Evolutionary conservation across 2,113 vertebrate genomes (phyloP), one percentile per base, ranked within the genome.

Genomic region (Morone chrysops): DNA sequence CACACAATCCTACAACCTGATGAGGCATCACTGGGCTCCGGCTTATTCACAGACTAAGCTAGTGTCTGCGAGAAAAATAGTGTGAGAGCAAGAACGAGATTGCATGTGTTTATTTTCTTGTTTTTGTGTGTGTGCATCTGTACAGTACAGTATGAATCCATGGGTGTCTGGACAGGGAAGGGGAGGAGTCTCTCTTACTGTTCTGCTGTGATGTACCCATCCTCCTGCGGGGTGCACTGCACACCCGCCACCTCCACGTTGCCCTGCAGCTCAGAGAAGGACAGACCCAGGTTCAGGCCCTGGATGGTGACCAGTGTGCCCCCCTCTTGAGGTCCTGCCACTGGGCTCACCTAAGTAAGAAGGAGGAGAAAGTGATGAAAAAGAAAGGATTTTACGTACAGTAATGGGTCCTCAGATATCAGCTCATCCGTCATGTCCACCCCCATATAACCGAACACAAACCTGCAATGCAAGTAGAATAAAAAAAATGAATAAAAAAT

Each of bases 251-350:
- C 97, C 91, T 97, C 95, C 90, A 99, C 97, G 0, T 97, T 97
- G 0, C 95, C 96, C 43, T 96, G 95, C 47, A 99, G 97, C 95
- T 99, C 98, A 0, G 96, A 96, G 93, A 99, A 97, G 73, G 97
- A 96, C 92, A 99, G 93, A 43, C 98, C 98, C 85, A 99, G 94
- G 95, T 99, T 99, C 65, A 97, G 94, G 0, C 98, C 98, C 0
- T 96, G 97, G 92, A 99, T 98, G 60, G 98, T 99, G 87, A 99
- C 97, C 73, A 96, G 94, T 0, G 98, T 99, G 5, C 98, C 98
- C 62, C 98, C 98, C 85, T 98, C 97, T 0, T 96, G 94, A 10
- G 98, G 98, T 7, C 98, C 98, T 0, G 98, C 97, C 82, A 97
- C 94, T 0, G 98, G 98, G 87, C 96, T 95, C 89, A 99, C 97